Percentiles rank a stretch among this genome's conserved stretches.
phyloP scores from a whole-genome alignment of 2,888 invertebrate genomes.

The Crematogaster levior region DNA sequence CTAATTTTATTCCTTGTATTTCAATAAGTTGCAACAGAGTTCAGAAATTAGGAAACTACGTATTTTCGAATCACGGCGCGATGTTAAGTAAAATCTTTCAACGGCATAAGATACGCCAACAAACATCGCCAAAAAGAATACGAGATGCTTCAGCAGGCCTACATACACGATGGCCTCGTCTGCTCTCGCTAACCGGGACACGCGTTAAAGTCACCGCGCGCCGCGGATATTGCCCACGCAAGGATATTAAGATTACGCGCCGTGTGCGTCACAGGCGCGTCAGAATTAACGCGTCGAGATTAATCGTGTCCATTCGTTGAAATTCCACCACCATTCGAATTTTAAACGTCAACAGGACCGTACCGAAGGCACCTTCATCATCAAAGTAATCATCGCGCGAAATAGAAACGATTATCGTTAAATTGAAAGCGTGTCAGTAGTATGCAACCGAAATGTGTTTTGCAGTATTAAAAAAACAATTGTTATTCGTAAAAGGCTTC shows the following conservation, averaged over 20 bases:
- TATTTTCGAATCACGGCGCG: not conserved
- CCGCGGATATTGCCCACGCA: not conserved
- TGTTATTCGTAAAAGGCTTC: not conserved
- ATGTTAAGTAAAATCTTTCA: not conserved
- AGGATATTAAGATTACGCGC: constrained; percentile 28
- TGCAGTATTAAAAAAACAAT: not conserved
- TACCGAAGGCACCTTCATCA: not conserved
- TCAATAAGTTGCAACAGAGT: no score
- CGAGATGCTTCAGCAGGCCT: not conserved
- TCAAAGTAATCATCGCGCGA: not conserved
- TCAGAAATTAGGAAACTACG: not conserved
- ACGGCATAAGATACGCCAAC: not conserved
- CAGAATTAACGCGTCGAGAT: not conserved
- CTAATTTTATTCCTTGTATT: no score
- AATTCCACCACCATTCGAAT: not conserved
- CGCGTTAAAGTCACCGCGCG: constrained; percentile 36
- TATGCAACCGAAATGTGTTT: not conserved
- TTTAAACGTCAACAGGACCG: not conserved
- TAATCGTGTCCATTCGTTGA: not conserved
- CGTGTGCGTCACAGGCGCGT: not conserved
- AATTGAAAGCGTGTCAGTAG: not conserved
- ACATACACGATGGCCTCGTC: constrained; percentile 30
- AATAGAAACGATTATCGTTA: not conserved
- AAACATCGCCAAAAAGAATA: not conserved
- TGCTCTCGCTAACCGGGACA: constrained; percentile 31